Conservation (phyloP, 2,113 vertebrate species). For the Bostrychus sinensis region DNA sequence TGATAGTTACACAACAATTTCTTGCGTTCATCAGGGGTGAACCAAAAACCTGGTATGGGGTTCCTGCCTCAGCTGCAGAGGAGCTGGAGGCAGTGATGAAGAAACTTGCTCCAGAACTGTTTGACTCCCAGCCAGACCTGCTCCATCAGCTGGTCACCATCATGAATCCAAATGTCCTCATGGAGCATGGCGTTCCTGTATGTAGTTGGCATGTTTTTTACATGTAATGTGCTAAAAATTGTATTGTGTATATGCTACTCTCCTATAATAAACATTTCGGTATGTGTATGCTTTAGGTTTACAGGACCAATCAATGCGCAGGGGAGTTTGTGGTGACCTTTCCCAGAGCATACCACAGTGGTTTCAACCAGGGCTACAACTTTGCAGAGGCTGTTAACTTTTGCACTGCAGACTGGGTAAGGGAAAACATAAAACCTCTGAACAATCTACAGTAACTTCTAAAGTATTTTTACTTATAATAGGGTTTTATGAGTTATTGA, state of each 20-base stretch:
- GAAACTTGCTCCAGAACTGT: conserved; percentile 93
- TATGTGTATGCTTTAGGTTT: conserved; percentile 82
- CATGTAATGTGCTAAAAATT: neutral
- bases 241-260: neutral
- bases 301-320: conserved; percentile 97
- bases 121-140: conserved; percentile 96
- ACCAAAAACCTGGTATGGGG: conserved; percentile 97
- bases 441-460: neutral
- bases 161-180: conserved; percentile 97
- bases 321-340: conserved; percentile 99
- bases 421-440: conserved; percentile 7
- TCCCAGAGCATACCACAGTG: conserved; percentile 97
- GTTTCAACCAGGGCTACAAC: conserved; percentile 99
- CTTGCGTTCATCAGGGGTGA: conserved; percentile 85
- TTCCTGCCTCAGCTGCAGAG: conserved; percentile 95
- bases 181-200: conserved; percentile 98
- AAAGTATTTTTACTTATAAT: too few species aligned
- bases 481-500: too few species aligned
- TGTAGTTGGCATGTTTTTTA: conserved; percentile 37
- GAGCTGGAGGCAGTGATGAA: conserved; percentile 97
- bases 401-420: conserved; percentile 98
- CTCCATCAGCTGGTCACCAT: conserved; percentile 97
- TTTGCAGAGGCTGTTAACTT: conserved; percentile 99
- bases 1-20: neutral
- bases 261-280: neutral